Base-by-base conservation (phyloP, 2,113 vertebrate species). In the Albula goreensis region DNA sequence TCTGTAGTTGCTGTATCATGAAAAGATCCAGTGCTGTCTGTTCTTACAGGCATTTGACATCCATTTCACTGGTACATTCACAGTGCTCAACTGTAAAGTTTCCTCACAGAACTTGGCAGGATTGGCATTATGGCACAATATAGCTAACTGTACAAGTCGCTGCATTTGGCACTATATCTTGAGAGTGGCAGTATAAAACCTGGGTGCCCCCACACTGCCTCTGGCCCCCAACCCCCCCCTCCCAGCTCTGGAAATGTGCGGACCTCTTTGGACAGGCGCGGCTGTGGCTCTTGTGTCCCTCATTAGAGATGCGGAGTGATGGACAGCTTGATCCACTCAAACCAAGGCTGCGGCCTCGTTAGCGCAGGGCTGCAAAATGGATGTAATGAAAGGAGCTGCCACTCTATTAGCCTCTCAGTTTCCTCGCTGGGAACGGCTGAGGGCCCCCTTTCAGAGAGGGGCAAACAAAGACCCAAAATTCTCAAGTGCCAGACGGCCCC, bases 391-490 rank as follows among this genome's bases (percentile, higher is more conserved):
- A 96, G 96, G 96, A 96, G 96, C 96, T 96, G 96, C 96, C 96
- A 94, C 94, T 96, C 95, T 96, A 97, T 96, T 96, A 96, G 96
- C 95, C 96, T 97, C 96, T 96, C 95, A 96, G 96, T 97, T 96
- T 97, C 96, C 95, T 96, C 96, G 96, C 96, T 96, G 95, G 96
- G 96, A 96, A 96, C 95, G 95, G 96, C 96, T 96, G 96, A 96
- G 95, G 96, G 96, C 96, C 96, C 95, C 96, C 96, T 96, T 97
- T 97, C 96, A 97, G 96, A 95, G 96, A 93, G 94, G 94, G 94
- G 96, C 94, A 96, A 97, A 97, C 96, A 97, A 97, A 96, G 95
- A 96, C 95, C 95, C 96, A 94, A 95, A 56, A 96, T 89, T 90
- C 96, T 96, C 95, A 96, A 96, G 95, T 95, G 95, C 96, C 95